Evolutionary conservation across 2,797 vertebrate genomes (phyloP), one percentile per base, ranked within the genome.

Genomic region (Triplophysa bombifrons): DNA sequence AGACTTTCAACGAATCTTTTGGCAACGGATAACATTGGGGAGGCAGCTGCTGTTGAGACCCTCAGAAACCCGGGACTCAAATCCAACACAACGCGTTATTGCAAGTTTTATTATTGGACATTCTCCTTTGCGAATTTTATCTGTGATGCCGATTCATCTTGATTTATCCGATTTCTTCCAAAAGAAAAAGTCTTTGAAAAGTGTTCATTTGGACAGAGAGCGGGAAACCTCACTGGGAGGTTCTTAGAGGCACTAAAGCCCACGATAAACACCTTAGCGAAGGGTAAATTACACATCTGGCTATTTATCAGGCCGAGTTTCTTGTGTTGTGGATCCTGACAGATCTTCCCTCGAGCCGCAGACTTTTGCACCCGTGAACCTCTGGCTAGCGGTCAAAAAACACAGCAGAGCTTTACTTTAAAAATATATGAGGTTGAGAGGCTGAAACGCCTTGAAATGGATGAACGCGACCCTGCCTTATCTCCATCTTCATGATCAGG

Each of bases 341-440:
- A 72, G 34, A 38, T 55, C 58, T 46, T 70, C 34, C 41, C 46
- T 56, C 30, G 73, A 76, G 68, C 68, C 46, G 38, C n/a, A 4
- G 30, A 38, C 44, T 78, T 69, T 30, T 60, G 65, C 13, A 0
- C 6, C 9, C 10, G 17, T 20, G 25, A 60, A 20, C 41, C 16
- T 27, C 11, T 44, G 50, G 16, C n/a, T 50, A 13, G 27, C 13
- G 3, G 16, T 60, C 61, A 65, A 66, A 76, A 22, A 22, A 44
- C 55, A 38, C 53, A 8, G 6, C 25, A 48, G 41, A 55, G 48
- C 16, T 71, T 56, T 78, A 30, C 48, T 69, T 76, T 56, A 14
- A 76, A 78, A 76, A 81, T 81, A 66, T 58, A 71, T 72, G 74
- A 72, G 67, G 46, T 71, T 48, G 27, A 56, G 13, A 56, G 50